Base-by-base conservation (phyloP, 2,888 invertebrate genomes). In the Agrochola macilenta region DNA sequence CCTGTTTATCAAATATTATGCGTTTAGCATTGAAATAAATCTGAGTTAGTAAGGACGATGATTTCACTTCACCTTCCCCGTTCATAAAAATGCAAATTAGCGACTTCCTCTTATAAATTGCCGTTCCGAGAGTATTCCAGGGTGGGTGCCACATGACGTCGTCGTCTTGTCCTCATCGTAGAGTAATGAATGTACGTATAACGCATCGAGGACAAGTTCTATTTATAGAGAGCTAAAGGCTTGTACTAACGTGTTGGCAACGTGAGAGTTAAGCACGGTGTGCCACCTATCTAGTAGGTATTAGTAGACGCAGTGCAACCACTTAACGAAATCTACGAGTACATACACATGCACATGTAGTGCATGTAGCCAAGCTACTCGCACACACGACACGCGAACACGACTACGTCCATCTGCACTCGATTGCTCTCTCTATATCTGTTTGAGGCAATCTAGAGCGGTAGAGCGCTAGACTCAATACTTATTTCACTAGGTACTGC, bases 21-120 rank as follows among this genome's bases (percentile, higher is more conserved):
- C 46, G 61, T 74, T 61, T 64, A 81, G 60, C 78, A 87, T 81
- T 85, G 84, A 82, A 81, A 84, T 74, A 84, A 83, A 80, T 73
- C 74, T 77, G 76, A 79, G 69, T 72, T 43, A 66, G 26, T 83
- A 87, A 84, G 79, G 65, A 87, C 85, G 90, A 93, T 94, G 94
- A 94, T 93, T 94, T 93, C 90, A 90, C 87, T 91, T 88, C 94
- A 94, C 93, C 95, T 95, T 95, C 95, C 93, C 93, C 89, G 92
- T 95, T 95, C 93, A 95, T 95, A 95, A 96, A 96, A 96, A 95
- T 94, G 93, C 95, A 95, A 96, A 96, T 95, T 95, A 95, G 94
- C 93, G 90, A 91, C 95, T 95, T 96, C 96, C 96, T 95, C 93
- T 94, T 90, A 89, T 92, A 94, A 95, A 95, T 95, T 94, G 94